These are phyloP conservation scores for Pogonognathellus flavescens DNA, from an alignment of 1,140 invertebrate genomes.

Conservation along the genomic window DNA sequence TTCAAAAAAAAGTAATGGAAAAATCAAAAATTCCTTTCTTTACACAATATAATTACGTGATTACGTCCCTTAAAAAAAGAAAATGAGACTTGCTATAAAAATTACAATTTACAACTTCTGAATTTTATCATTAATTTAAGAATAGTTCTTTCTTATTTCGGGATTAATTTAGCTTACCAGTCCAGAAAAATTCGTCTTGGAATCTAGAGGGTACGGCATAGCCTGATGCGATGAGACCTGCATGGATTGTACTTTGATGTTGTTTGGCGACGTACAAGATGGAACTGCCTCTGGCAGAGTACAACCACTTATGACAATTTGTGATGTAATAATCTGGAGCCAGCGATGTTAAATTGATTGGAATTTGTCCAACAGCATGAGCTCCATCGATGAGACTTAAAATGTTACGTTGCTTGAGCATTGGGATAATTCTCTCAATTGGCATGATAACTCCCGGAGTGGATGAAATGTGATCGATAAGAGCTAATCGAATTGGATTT, in stretches of 20 bases:
- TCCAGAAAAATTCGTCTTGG: slow-evolving; percentile 64
- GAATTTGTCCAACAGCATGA: slow-evolving; percentile 63
- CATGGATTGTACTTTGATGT: slow-evolving; percentile 57
- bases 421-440: slow-evolving; percentile 54
- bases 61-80: too few relatives aligned
- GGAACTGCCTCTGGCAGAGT: slow-evolving; percentile 34
- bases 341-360: slow-evolving; percentile 48
- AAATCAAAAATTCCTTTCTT: too few relatives aligned
- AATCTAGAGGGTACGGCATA: slow-evolving; percentile 43
- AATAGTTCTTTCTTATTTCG: too few relatives aligned
- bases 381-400: slow-evolving; percentile 60
- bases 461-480: slow-evolving; percentile 63
- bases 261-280: slow-evolving; percentile 58
- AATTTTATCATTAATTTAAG: too few relatives aligned
- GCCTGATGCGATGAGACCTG: slow-evolving; percentile 40
- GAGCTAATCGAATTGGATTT: slow-evolving; percentile 1
- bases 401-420: slow-evolving; percentile 54
- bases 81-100: too few relatives aligned
- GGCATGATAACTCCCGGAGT: slow-evolving; percentile 55
- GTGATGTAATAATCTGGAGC: slow-evolving; percentile 63
- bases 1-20: too few relatives aligned
- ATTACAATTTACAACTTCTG: too few relatives aligned
- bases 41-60: too few relatives aligned
- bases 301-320: slow-evolving; percentile 64
- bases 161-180: slow-evolving; percentile 24